Conservation (phyloP, 2,113 vertebrate species). For the Callionymus lyra region DNA sequence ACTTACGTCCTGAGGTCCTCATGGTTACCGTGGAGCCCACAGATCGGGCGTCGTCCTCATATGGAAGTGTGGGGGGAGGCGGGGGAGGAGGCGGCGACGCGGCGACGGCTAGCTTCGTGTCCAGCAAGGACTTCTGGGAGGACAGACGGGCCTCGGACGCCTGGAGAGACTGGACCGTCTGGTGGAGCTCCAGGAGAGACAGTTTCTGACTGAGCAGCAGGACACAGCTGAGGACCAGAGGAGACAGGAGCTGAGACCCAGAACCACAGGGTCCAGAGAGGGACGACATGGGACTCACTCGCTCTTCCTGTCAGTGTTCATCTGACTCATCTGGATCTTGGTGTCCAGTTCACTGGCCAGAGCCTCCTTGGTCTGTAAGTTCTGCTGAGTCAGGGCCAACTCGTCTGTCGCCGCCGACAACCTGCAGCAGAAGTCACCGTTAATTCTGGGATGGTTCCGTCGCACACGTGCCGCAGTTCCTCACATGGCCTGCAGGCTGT, state of each 20-base stretch:
- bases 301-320: slow-evolving; percentile 78
- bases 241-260: slow-evolving; percentile 19
- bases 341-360: slow-evolving; percentile 77
- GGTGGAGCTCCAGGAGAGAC: slow-evolving; percentile 82
- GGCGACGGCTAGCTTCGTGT: slow-evolving; percentile 71
- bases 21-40: slow-evolving; percentile 80
- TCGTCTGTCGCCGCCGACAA: slow-evolving; percentile 84
- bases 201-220: slow-evolving; percentile 85
- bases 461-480: slow-evolving; percentile 47
- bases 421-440: slow-evolving; percentile 49
- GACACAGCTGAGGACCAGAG: slow-evolving; percentile 27
- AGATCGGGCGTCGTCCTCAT: slow-evolving; percentile 91
- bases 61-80: slow-evolving; percentile 83
- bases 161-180: slow-evolving; percentile 83
- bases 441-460: background rate
- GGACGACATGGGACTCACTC: slow-evolving; percentile 64
- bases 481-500: slow-evolving; percentile 86
- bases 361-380: slow-evolving; percentile 80
- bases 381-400: slow-evolving; percentile 80
- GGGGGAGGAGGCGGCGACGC: slow-evolving; percentile 78
- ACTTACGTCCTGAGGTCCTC: background rate
- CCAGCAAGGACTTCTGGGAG: slow-evolving; percentile 85
- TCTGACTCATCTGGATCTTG: slow-evolving; percentile 79
- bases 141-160: slow-evolving; percentile 80
- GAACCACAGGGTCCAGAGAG: background rate